A percentile compares a stretch with the other conserved stretches of the same genome.
Conservation (phyloP, 2,888 invertebrate species). For the Archaeoteleia sp. region DNA sequence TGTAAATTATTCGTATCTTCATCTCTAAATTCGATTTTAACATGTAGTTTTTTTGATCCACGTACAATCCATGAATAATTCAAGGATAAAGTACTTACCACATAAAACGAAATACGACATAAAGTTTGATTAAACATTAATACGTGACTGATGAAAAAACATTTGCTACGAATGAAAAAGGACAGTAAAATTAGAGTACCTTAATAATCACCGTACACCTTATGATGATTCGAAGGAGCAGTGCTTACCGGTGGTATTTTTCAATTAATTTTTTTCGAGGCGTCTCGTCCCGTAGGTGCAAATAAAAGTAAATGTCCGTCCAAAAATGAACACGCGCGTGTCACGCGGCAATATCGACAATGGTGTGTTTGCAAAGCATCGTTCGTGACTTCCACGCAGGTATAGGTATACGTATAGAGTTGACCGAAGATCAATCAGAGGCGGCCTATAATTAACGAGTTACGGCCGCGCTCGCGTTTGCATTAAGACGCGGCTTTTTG, state of each 20-base stretch:
- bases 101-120: too few species aligned
- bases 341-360: constrained; percentile 67
- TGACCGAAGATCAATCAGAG: constrained; percentile 73
- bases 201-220: constrained; percentile 31
- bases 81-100: too few species aligned
- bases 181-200: constrained; percentile 6
- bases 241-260: constrained; percentile 61
- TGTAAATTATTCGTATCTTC: too few species aligned
- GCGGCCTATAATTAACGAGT: constrained; percentile 75
- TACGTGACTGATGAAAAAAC: too few species aligned
- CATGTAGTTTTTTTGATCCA: too few species aligned
- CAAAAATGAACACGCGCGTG: constrained; percentile 62
- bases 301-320: constrained; percentile 30
- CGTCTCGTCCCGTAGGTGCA: too few species aligned
- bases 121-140: too few species aligned
- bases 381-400: constrained; percentile 51
- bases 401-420: constrained; percentile 39
- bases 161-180: too few species aligned
- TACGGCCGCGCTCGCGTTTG: constrained; percentile 70
- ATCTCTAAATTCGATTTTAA: too few species aligned
- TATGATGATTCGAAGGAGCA: constrained; percentile 30
- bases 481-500: constrained; percentile 74
- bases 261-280: constrained; percentile 72
- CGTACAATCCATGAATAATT: too few species aligned
- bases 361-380: constrained; percentile 61